These are phyloP conservation scores for Melanargia galathea DNA, from an alignment of 2,888 invertebrate species.

Conservation along the genomic window DNA sequence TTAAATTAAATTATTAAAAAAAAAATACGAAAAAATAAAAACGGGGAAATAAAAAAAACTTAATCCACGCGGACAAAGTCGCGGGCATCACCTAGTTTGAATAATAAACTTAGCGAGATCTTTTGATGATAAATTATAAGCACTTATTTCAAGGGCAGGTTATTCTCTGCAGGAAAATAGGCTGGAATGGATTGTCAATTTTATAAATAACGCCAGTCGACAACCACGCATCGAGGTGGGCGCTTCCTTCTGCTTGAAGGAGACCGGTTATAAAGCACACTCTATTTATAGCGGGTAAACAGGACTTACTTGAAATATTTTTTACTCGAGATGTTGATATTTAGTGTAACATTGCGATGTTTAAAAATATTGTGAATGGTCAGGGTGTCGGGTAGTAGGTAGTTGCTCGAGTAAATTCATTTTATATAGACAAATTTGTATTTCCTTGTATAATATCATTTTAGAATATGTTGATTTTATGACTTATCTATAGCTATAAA, in stretches of 20 bases:
- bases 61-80: too few relatives aligned
- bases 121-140: slow-evolving; percentile 6
- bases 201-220: slow-evolving; percentile 54
- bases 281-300: slow-evolving; percentile 53
- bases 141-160: slow-evolving; percentile 17
- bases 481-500: too few relatives aligned
- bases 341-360: slow-evolving; percentile 9
- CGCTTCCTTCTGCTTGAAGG: slow-evolving; percentile 50
- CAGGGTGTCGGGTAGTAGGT: background rate
- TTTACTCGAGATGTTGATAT: slow-evolving; percentile 21
- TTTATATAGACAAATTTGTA: background rate
- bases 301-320: slow-evolving; percentile 35
- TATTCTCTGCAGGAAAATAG: slow-evolving; percentile 45
- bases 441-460: background rate
- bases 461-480: too few relatives aligned
- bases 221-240: slow-evolving; percentile 57
- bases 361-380: slow-evolving; percentile 4
- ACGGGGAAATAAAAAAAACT: too few relatives aligned
- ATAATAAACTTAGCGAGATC: background rate
- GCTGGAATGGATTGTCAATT: slow-evolving; percentile 46
- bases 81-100: too few relatives aligned
- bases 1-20: too few relatives aligned
- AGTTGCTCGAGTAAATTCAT: background rate
- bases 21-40: too few relatives aligned
- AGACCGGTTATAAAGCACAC: slow-evolving; percentile 45